Base-by-base conservation (phyloP, 1,140 invertebrate species). In the Uloborus diversus region DNA sequence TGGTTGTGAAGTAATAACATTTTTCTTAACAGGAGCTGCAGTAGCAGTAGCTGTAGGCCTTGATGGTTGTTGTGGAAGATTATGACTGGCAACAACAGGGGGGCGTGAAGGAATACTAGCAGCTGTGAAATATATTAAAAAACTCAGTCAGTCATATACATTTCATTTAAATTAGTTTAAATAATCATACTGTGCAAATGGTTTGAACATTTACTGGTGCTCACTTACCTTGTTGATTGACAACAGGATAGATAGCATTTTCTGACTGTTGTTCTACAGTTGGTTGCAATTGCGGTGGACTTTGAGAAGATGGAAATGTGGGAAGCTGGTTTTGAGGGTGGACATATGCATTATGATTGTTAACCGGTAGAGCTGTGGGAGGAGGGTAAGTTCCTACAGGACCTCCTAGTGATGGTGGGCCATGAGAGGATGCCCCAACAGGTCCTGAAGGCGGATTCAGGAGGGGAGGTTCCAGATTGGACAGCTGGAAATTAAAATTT, bases 61-160 rank as follows among this genome's bases (percentile, higher is more conserved):
- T 81, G 85, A 85, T 35, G 86, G 86, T 75, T 87, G 86, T 57
- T 84, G 85, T 28, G 86, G 86, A 56, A 87, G 78, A 81, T 82
- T 82, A 73, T 86, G 85, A 80, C 84, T 85, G 73, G 73, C 81
- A 53, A 82, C 79, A n/a, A 81, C 71, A 61, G 81, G 71, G 51
- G 79, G 80, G 53, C 62, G 73, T 20, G 64, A 14, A 62, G 70
- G 70, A 30, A 65, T 61, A 65, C 37, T 28, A 20, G 64, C 20
- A 59, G 76, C 64, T 61, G 20, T 7, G 32, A 51, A 53, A 32
- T 49, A 14, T 0, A 30, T 17, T 64, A 42, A 61, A 4, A 57
- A 17, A n/a, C n/a, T 14, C 28, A 70, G 4, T 37, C 9, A 20
- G 23, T 3, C 33, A 37, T 7, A 37, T 4, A 28, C n/a, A 53